Evolutionary conservation across 2,888 invertebrate species (phyloP).

Genomic region (Tyria jacobaeae): DNA sequence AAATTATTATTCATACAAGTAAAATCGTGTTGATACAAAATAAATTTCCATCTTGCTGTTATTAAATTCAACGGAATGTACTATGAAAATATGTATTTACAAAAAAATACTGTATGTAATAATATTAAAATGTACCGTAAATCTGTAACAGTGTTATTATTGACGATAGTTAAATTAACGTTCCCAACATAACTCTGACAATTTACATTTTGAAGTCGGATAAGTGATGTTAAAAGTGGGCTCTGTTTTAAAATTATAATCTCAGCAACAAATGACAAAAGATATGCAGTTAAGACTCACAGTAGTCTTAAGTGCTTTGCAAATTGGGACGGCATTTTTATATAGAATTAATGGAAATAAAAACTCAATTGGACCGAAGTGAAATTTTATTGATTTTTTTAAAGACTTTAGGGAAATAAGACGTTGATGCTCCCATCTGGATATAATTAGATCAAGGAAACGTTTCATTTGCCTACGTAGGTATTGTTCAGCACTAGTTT

Average conservation of each 20-base stretch:
- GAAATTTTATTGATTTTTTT: constrained; percentile 55
- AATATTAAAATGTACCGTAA: neutral
- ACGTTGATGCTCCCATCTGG: constrained; percentile 44
- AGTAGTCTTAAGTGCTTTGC: constrained; percentile 53
- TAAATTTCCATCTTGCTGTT: neutral
- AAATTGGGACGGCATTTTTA: constrained; percentile 57
- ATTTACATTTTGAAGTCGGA: constrained; percentile 18
- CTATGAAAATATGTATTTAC: neutral
- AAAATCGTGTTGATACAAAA: too few relatives aligned
- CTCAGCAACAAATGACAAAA: constrained; percentile 12
- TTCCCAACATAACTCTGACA: constrained; percentile 7
- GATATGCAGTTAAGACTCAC: constrained; percentile 21
- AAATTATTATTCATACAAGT: too few relatives aligned
- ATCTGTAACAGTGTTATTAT: neutral
- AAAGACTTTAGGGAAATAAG: constrained; percentile 55
- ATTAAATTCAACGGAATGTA: neutral
- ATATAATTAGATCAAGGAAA: constrained; percentile 30
- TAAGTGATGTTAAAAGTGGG: constrained; percentile 16
- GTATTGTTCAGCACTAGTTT: neutral
- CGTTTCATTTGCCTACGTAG: constrained; percentile 21
- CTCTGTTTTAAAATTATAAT: constrained; percentile 22
- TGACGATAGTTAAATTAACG: constrained; percentile 5
- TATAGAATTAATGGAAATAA: constrained; percentile 56
- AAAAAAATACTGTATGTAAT: neutral
- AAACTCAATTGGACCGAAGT: constrained; percentile 57